phyloP scores from a whole-genome alignment of 1,140 invertebrate genomes.

The Calycopis cecrops region DNA sequence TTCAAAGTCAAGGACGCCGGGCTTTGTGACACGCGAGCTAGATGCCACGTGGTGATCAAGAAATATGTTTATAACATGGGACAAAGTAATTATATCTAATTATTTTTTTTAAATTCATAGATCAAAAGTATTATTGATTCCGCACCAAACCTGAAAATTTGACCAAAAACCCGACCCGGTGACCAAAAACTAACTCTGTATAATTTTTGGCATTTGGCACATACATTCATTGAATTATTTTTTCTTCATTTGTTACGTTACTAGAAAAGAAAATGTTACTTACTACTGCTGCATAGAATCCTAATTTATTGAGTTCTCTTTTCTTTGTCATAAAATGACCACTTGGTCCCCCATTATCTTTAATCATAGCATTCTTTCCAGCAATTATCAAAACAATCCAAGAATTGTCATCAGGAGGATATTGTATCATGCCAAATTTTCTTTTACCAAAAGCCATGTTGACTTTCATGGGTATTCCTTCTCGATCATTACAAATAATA shows the following conservation, averaged over 20 bases:
- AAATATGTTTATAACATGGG: too few species aligned
- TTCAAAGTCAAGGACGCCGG: too few species aligned
- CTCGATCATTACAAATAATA: conserved; percentile 70
- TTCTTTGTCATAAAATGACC: conserved; percentile 72
- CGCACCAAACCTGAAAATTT: too few species aligned
- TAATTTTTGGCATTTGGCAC: too few species aligned
- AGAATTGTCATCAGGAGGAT: conserved; percentile 51
- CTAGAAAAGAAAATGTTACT: conserved; percentile 25
- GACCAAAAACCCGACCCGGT: too few species aligned
- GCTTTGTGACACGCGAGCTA: too few species aligned
- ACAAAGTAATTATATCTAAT: too few species aligned
- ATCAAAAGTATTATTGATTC: too few species aligned
- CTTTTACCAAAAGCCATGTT: conserved; percentile 48
- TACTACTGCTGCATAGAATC: conserved; percentile 76
- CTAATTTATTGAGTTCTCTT: conserved; percentile 74
- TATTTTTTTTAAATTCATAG: too few species aligned
- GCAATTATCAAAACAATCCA: conserved; percentile 74
- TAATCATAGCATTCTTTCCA: conserved; percentile 60
- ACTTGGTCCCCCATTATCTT: conserved; percentile 39
- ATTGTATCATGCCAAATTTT: conserved; percentile 56
- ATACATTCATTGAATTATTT: conserved; percentile 7
- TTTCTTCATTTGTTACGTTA: conserved; percentile 8
- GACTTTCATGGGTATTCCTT: conserved; percentile 52
- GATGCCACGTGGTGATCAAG: too few species aligned
- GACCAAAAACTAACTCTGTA: too few species aligned